phyloP scores from a whole-genome alignment of 2,113 vertebrate species.

The Leuciscus idus region DNA sequence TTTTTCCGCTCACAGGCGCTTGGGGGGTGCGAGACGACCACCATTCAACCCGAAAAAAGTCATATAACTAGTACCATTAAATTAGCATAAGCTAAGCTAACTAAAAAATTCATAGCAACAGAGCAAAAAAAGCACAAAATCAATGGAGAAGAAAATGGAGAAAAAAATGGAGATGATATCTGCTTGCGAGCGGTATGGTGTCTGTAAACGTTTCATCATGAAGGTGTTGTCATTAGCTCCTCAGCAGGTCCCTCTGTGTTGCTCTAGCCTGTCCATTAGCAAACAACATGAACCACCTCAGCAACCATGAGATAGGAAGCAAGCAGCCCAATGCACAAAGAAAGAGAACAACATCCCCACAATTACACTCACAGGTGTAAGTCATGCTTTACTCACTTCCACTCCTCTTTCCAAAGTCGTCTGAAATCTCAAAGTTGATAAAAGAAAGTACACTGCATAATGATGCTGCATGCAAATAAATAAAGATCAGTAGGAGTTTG shows the following conservation, averaged over 20 bases:
- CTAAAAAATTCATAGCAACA: background rate
- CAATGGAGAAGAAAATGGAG: too few species aligned
- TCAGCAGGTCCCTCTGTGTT: conserved; percentile 42
- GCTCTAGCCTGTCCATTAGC: conserved; percentile 41
- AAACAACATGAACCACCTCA: conserved; percentile 50
- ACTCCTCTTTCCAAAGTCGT: background rate
- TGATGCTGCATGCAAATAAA: background rate
- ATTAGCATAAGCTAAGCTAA: background rate
- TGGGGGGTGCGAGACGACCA: too few species aligned
- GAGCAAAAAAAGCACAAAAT: background rate
- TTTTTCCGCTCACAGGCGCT: too few species aligned
- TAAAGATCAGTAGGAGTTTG: conserved; percentile 1
- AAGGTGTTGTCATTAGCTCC: conserved; percentile 47
- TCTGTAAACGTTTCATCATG: conserved; percentile 29
- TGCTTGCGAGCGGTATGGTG: background rate
- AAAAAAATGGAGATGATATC: background rate
- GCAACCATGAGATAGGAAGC: conserved; percentile 38
- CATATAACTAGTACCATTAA: background rate
- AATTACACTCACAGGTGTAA: conserved; percentile 15
- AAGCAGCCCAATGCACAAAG: conserved; percentile 29
- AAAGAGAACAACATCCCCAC: conserved; percentile 25
- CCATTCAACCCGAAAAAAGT: too few species aligned
- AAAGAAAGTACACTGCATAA: background rate
- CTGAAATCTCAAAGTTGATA: background rate
- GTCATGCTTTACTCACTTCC: background rate